Evolutionary conservation across 2,888 invertebrate genomes (phyloP), one percentile per base, ranked within the genome.

Genomic region (Watsonalla cultraria): DNA sequence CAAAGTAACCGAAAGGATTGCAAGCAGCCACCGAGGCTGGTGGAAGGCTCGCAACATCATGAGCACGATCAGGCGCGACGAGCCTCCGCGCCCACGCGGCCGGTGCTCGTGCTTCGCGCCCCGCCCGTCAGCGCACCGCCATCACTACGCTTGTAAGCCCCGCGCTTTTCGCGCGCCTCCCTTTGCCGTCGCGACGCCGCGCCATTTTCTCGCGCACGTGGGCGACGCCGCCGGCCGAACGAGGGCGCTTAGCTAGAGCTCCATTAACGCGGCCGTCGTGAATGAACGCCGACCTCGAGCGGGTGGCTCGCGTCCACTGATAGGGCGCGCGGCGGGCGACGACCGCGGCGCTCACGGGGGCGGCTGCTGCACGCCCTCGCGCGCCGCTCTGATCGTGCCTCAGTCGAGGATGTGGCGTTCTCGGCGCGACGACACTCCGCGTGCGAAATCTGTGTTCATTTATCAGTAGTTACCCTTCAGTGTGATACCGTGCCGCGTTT

Each of bases 381-480:
- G 76, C 70, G 55, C 57, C 65, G 70, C 71, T 72, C 71, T 81
- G 85, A 87, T 85, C 88, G 86, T 88, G 88, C 90, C 91, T 92
- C 91, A 91, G 90, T 92, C 92, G 92, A 90, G 86, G 84, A 88
- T 86, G 87, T 86, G 83, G 86, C 86, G 88, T 82, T 81, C 84
- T 77, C 81, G 78, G 82, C 80, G 87, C 86, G 86, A 83, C 86
- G 85, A 84, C 86, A 78, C 80, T 70, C 73, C 78, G 83, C 82
- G 83, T 82, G 86, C 88, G 62, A 87, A 87, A 81, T 78, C 79
- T 85, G 90, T 89, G 90, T 89, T 89, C 90, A 88, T 87, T 87
- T 88, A 86, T 76, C 83, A 83, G 83, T 86, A 88, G 86, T 78
- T 74, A 76, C 66, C 74, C 66, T 70, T 68, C 64, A 72, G 77